These are phyloP conservation scores for Adelosebastes latens DNA, from an alignment of 2,797 vertebrate species.

Conservation along the genomic window DNA sequence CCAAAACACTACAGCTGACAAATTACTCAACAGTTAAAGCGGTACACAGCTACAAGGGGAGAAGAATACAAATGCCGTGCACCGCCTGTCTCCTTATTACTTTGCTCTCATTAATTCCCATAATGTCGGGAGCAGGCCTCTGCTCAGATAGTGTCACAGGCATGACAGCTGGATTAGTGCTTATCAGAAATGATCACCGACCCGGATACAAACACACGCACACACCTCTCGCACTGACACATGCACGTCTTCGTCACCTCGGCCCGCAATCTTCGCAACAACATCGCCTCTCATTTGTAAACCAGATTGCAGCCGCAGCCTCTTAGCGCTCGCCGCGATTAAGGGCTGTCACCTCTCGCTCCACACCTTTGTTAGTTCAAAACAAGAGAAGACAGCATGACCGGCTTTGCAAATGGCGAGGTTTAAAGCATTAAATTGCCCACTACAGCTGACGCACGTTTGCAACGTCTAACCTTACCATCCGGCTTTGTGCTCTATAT, in stretches of 20 bases:
- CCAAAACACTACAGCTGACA: background rate
- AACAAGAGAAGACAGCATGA: slow-evolving; percentile 52
- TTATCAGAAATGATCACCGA: slow-evolving; percentile 75
- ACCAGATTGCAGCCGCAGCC: slow-evolving; percentile 38
- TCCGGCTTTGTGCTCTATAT: slow-evolving; percentile 11
- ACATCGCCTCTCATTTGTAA: slow-evolving; percentile 61
- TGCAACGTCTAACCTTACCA: background rate
- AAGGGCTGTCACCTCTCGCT: slow-evolving; percentile 62
- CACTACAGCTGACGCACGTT: slow-evolving; percentile 2
- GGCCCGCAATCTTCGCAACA: slow-evolving; percentile 34
- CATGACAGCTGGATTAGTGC: slow-evolving; percentile 73
- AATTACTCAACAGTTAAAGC: slow-evolving; percentile 34
- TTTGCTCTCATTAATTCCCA: slow-evolving; percentile 68
- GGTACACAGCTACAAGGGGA: slow-evolving; percentile 4
- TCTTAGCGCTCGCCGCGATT: slow-evolving; percentile 34
- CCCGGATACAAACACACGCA: slow-evolving; percentile 27
- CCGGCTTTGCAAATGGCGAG: slow-evolving; percentile 46
- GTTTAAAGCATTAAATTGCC: slow-evolving; percentile 35
- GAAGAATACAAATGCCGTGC: slow-evolving; percentile 52
- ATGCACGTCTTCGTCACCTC: slow-evolving; percentile 16
- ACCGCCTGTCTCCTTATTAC: slow-evolving; percentile 50
- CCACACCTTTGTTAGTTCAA: slow-evolving; percentile 54
- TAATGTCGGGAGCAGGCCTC: slow-evolving; percentile 64
- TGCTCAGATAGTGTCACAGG: slow-evolving; percentile 70
- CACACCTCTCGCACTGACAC: background rate